Conservation (phyloP, 2,113 vertebrate species). For the Calonectris borealis region DNA sequence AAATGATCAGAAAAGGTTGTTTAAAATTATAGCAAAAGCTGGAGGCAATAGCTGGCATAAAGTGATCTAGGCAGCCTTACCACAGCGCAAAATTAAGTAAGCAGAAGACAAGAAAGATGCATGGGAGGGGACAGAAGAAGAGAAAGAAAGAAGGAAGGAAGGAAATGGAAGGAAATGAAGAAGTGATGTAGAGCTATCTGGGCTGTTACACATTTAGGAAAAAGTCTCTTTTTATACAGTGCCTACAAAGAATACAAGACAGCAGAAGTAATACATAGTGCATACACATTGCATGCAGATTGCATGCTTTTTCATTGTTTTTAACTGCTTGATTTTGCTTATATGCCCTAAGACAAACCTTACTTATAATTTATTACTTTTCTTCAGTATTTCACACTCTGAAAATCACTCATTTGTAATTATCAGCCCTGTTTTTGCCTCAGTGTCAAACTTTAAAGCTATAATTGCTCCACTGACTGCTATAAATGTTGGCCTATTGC, state of each 20-base stretch:
- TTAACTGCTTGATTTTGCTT: neutral
- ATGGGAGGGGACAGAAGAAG: neutral
- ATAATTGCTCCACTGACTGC: neutral
- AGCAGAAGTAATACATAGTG: neutral
- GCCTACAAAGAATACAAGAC: neutral
- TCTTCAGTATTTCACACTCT: neutral
- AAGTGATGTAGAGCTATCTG: neutral
- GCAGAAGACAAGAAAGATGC: neutral
- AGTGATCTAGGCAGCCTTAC: neutral
- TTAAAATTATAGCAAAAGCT: neutral
- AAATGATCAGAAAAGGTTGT: neutral
- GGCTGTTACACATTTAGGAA: neutral
- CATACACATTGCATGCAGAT: neutral
- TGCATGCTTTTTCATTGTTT: neutral
- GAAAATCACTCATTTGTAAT: neutral
- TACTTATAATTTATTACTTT: neutral
- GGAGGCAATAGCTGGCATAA: neutral
- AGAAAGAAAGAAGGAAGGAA: neutral
- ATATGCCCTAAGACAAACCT: neutral
- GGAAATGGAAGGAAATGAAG: neutral
- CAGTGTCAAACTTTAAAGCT: neutral
- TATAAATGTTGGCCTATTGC: neutral
- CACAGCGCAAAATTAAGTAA: neutral
- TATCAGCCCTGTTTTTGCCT: neutral
- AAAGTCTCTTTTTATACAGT: neutral